These are phyloP conservation scores for Petrosia ficiformis DNA, from an alignment of 37 sponge, comb jelly and placozoan genomes.

Conservation along the genomic window DNA sequence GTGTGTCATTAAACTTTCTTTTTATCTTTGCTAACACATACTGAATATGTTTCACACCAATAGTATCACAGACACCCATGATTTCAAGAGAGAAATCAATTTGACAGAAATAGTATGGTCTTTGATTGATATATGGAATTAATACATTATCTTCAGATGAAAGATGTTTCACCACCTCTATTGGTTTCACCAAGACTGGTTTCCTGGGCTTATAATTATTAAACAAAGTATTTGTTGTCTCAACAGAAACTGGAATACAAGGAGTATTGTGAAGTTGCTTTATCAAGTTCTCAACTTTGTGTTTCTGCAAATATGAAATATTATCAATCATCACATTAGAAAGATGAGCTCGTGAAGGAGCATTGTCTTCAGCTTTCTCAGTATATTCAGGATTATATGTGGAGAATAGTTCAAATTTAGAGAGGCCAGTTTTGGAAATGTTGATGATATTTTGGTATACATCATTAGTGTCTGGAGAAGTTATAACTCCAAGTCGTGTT, in stretches of 20 bases:
- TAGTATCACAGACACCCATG: background rate
- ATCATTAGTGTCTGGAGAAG: background rate
- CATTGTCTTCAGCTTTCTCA: background rate
- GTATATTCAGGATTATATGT: background rate
- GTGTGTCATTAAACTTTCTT: background rate
- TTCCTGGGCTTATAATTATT: background rate
- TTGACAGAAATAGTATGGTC: background rate
- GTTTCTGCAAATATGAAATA: background rate
- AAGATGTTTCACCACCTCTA: background rate
- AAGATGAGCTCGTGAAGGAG: background rate
- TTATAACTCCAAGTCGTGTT: too few species aligned
- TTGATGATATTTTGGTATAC: constrained; percentile 19
- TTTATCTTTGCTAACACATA: background rate
- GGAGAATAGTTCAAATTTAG: constrained; percentile 10
- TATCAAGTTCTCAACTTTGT: background rate
- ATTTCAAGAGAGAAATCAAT: background rate
- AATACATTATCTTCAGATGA: background rate
- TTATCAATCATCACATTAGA: background rate
- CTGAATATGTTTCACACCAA: background rate
- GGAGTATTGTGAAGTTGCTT: background rate
- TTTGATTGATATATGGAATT: background rate
- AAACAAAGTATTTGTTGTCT: background rate
- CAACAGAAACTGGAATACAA: constrained; percentile 27
- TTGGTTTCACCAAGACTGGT: background rate
- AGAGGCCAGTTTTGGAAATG: constrained; percentile 14